Conservation (phyloP, 1,140 invertebrate genomes). For the Drosophila micromelanica region DNA sequence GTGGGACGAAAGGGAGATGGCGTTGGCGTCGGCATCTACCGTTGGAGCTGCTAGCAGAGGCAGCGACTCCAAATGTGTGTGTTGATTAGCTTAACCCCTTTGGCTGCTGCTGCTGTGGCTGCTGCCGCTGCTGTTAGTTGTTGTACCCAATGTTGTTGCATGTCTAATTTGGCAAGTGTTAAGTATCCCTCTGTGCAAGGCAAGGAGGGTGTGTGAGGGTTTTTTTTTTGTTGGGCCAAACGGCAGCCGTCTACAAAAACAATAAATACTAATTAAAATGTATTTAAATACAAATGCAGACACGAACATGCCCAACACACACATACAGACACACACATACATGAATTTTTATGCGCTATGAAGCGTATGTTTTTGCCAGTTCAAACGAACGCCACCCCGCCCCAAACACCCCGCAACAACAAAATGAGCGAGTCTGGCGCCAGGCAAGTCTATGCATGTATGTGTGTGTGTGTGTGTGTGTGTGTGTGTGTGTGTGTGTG, state of each 20-base stretch:
- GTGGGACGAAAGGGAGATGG: background rate
- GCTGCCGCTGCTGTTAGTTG: slow-evolving; percentile 28
- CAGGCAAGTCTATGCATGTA: slow-evolving; percentile 24
- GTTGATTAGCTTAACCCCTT: slow-evolving; percentile 71
- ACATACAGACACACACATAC: slow-evolving; percentile 8
- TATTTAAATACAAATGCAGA: slow-evolving; percentile 74
- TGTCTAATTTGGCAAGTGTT: slow-evolving; percentile 81
- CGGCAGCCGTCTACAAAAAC: slow-evolving; percentile 56
- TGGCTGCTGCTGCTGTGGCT: slow-evolving; percentile 22
- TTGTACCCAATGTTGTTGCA: slow-evolving; percentile 51
- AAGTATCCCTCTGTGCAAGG: slow-evolving; percentile 30
- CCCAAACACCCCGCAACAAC: slow-evolving; percentile 1
- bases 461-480: slow-evolving; percentile 10
- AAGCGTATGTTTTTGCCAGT: slow-evolving; percentile 45
- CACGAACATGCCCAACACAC: slow-evolving; percentile 38
- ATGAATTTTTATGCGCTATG: slow-evolving; percentile 51
- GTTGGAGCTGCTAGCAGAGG: background rate
- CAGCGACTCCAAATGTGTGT: slow-evolving; percentile 8
- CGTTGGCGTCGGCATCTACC: background rate
- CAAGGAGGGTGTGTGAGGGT: background rate
- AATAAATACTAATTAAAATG: slow-evolving; percentile 82
- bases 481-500: slow-evolving; percentile 11
- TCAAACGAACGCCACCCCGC: background rate
- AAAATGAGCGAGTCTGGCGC: slow-evolving; percentile 32
- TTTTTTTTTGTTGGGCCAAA: background rate